These are phyloP conservation scores for Carassius carassius DNA, from an alignment of 2,113 vertebrate species.

Conservation along the genomic window DNA sequence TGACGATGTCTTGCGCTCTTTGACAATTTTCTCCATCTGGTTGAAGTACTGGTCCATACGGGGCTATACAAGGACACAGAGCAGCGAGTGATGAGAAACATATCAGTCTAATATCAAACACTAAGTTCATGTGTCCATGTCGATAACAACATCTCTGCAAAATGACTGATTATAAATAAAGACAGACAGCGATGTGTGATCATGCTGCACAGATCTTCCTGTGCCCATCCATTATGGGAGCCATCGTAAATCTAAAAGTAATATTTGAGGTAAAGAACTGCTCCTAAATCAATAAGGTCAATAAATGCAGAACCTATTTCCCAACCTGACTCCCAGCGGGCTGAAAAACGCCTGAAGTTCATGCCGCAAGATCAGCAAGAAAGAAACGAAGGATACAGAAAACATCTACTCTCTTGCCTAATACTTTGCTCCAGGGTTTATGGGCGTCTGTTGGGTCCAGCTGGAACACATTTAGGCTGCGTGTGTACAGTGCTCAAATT, in stretches of 20 bases:
- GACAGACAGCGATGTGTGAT: slow-evolving; percentile 13
- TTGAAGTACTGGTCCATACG: slow-evolving; percentile 99
- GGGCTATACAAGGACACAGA: slow-evolving; percentile 75
- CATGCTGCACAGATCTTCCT: neutral
- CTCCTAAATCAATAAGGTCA: slow-evolving; percentile 4
- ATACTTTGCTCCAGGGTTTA: slow-evolving; percentile 16
- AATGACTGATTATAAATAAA: neutral
- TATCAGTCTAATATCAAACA: neutral
- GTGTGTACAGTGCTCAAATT: neutral
- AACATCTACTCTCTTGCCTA: neutral
- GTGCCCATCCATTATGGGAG: slow-evolving; percentile 1
- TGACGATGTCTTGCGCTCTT: slow-evolving; percentile 96
- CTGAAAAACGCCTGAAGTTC: neutral
- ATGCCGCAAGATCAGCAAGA: slow-evolving; percentile 11
- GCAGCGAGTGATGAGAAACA: slow-evolving; percentile 37
- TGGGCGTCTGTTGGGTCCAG: slow-evolving; percentile 1
- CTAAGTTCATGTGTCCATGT: neutral
- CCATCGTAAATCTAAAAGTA: neutral
- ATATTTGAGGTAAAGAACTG: neutral
- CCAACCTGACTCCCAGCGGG: neutral
- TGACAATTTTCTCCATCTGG: slow-evolving; percentile 99
- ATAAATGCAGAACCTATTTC: neutral
- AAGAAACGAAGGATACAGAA: neutral
- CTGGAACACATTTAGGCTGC: slow-evolving; percentile 17
- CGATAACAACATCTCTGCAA: neutral